Evolutionary conservation across 2,113 vertebrate genomes (phyloP).

Genomic region (Speoplatyrhinus poulsoni): DNA sequence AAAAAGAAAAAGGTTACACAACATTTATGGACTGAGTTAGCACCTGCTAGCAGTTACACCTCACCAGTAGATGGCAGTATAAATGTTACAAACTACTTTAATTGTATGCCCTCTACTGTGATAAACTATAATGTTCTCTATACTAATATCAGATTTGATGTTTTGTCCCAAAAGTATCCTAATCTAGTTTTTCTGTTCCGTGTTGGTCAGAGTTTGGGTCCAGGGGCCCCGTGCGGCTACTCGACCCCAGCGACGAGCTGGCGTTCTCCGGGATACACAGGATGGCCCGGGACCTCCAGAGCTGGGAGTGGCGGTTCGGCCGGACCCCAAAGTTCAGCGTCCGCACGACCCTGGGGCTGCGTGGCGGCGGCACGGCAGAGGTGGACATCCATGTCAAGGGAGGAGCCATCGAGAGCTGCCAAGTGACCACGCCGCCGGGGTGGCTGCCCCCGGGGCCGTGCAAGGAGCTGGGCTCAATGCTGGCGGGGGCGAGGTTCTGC

Average conservation of each 20-base stretch:
- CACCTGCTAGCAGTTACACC: no score
- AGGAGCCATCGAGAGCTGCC: conserved; percentile 81
- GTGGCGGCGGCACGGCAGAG: conserved; percentile 15
- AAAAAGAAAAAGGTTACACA: no score
- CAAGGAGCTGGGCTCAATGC: conserved; percentile 64
- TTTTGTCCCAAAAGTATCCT: background rate
- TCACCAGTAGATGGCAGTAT: no score
- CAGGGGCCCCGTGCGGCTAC: conserved; percentile 52
- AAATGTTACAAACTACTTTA: no score
- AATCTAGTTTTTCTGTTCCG: background rate
- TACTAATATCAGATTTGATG: background rate
- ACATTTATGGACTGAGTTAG: no score
- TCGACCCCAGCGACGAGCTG: conserved; percentile 83
- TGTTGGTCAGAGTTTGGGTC: conserved; percentile 66
- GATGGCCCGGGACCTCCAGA: conserved; percentile 77
- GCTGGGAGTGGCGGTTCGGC: conserved; percentile 94
- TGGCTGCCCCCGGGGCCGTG: conserved; percentile 81
- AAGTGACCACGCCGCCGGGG: conserved; percentile 68
- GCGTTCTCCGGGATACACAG: conserved; percentile 80
- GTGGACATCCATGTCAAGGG: conserved; percentile 82
- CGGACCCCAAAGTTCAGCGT: conserved; percentile 89
- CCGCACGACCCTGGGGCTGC: conserved; percentile 71
- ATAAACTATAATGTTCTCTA: background rate
- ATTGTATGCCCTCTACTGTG: no score
- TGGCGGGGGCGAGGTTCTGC: conserved; percentile 85